Evolutionary conservation across 2,113 vertebrate genomes (phyloP), one percentile per base, ranked within the genome.

Genomic region (Conger conger): DNA sequence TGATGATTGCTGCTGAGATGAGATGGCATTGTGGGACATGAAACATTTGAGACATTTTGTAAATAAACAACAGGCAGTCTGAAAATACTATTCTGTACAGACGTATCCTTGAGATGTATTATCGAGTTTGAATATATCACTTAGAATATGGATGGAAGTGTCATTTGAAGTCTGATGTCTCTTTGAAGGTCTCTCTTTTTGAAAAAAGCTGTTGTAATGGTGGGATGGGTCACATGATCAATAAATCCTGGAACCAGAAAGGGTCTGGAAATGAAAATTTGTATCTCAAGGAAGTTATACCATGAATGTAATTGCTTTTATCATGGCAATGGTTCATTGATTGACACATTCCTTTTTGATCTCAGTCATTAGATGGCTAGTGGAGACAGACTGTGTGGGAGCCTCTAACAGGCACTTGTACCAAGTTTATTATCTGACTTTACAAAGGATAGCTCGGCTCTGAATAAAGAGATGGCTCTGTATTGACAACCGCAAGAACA

Each of bases 291-390:
- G 50, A 80, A 36, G 40, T 80, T 45, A 80, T 45, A 45, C 9
- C 79, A 42, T 80, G 3, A 36, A 80, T 40, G 20, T 80, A 80
- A 80, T n/a, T 80, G 40, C 23, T 50, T 80, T 80, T 45, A 79
- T 79, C 77, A 79, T 40, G 20, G 79, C 42, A n/a, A 42, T 23
- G 27, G 23, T 45, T 80, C 42, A 16, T 45, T 80, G 79, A 80
- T 45, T 80, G 79, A 45, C 79, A 45, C 38, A 45, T 80, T 45
- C 79, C 38, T 80, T 27, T 80, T 50, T 80, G 38, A 42, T 45
- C 38, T 80, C 79, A 45, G 5, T 73, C 27, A 73, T 73, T 73
- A 73, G n/a, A 73, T 73, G 68, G n/a, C 27, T 33, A 30, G 68
- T 27, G 2, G 27, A 73, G 27, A 73, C 27, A 73, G 9, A 33